Evolutionary conservation across 2,888 invertebrate species (phyloP).

Genomic region (Andrena bicolor): DNA sequence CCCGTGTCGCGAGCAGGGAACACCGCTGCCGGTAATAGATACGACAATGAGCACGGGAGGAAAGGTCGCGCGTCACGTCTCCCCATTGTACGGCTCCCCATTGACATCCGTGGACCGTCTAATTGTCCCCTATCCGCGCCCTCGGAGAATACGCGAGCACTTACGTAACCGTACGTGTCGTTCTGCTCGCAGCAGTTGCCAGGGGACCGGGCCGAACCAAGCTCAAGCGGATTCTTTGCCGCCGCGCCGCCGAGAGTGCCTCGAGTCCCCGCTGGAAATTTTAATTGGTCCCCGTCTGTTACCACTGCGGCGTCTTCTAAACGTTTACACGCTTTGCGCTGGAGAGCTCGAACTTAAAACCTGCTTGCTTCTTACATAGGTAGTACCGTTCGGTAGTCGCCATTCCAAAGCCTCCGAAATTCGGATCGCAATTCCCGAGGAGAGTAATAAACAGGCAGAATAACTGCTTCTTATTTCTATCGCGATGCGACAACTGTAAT

Average conservation of each 20-base stretch:
- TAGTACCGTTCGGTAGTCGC: too few species aligned
- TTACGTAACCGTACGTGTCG: slow-evolving; percentile 31
- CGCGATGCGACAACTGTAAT: background rate
- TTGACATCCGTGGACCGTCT: slow-evolving; percentile 70
- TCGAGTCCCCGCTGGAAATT: slow-evolving; percentile 10
- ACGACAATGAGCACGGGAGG: slow-evolving; percentile 69
- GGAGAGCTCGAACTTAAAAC: too few species aligned
- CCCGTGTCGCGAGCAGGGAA: slow-evolving; percentile 22
- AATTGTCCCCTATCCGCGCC: slow-evolving; percentile 67
- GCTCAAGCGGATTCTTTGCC: slow-evolving; percentile 3
- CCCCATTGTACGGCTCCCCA: slow-evolving; percentile 67
- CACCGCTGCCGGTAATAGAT: slow-evolving; percentile 61
- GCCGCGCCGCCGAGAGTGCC: background rate
- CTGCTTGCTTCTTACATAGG: background rate
- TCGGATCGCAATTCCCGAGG: too few species aligned
- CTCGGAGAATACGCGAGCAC: slow-evolving; percentile 51
- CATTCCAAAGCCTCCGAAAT: too few species aligned
- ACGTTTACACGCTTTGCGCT: background rate
- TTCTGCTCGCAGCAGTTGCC: slow-evolving; percentile 6
- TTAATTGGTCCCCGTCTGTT: slow-evolving; percentile 31
- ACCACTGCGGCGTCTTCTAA: background rate
- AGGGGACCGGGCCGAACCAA: background rate
- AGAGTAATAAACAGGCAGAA: too few species aligned
- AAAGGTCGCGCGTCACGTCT: slow-evolving; percentile 70
- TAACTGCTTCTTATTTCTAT: too few species aligned